Evolutionary conservation across 2,888 invertebrate species (phyloP).

Genomic region (Muscina levida): DNA sequence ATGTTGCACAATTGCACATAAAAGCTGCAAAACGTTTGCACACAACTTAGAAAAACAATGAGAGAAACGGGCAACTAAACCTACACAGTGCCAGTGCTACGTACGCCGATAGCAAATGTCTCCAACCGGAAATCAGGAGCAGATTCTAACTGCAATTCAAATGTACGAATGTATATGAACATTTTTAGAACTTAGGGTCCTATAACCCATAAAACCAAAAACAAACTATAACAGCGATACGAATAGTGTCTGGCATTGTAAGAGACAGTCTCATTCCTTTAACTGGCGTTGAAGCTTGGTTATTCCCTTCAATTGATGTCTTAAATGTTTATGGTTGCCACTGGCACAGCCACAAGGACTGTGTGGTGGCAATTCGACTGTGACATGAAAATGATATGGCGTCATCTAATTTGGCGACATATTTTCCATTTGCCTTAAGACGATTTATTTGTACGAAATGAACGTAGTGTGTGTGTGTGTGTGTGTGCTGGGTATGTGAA

Average conservation of each 20-base stretch:
- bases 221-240: not conserved
- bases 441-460: too few species aligned
- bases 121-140: constrained; percentile 54
- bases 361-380: constrained; percentile 23
- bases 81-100: not conserved
- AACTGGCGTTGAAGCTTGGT: constrained; percentile 19
- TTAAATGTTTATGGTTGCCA: constrained; percentile 39
- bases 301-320: constrained; percentile 50
- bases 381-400: constrained; percentile 57
- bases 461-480: not conserved
- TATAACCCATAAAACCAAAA: constrained; percentile 16
- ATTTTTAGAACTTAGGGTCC: constrained; percentile 10
- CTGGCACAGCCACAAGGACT: constrained; percentile 11
- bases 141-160: constrained; percentile 52
- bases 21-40: constrained; percentile 23
- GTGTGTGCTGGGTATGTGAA: too few species aligned
- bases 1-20: constrained; percentile 33
- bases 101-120: too few species aligned
- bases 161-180: constrained; percentile 13
- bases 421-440: constrained; percentile 52
- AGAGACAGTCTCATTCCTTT: not conserved
- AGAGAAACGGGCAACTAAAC: not conserved
- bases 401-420: constrained; percentile 64
- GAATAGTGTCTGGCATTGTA: too few species aligned
- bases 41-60: not conserved